These are phyloP conservation scores for Archips xylosteana DNA, from an alignment of 2,888 invertebrate species.

Conservation along the genomic window DNA sequence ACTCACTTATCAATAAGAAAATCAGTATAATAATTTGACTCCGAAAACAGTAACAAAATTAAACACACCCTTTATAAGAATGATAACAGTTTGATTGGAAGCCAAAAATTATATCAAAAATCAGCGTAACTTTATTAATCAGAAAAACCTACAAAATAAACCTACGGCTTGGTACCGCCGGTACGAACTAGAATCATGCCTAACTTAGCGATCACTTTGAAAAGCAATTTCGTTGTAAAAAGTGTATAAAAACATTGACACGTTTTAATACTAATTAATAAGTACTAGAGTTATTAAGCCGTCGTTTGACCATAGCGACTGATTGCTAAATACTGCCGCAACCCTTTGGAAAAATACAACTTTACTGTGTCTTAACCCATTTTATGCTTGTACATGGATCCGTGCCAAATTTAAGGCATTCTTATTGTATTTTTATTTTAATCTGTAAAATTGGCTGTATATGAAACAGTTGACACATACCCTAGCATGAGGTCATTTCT, in stretches of 20 bases:
- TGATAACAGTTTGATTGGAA: slow-evolving; percentile 58
- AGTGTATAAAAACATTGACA: slow-evolving; percentile 78
- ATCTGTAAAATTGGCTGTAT: no score
- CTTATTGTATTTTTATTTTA: no score
- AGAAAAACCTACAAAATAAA: slow-evolving; percentile 1
- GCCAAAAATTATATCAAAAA: slow-evolving; percentile 50
- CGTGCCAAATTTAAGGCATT: no score
- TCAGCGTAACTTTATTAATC: slow-evolving; percentile 10
- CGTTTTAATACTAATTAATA: slow-evolving; percentile 63
- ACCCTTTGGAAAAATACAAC: slow-evolving; percentile 7
- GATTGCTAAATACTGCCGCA: slow-evolving; percentile 6
- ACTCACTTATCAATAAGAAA: slow-evolving; percentile 20
- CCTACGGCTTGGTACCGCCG: slow-evolving; percentile 2
- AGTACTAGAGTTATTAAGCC: slow-evolving; percentile 59
- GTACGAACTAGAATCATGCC: slow-evolving; percentile 13
- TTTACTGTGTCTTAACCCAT: background rate
- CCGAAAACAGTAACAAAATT: slow-evolving; percentile 43
- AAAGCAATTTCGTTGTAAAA: slow-evolving; percentile 71
- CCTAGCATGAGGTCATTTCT: background rate
- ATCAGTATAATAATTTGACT: slow-evolving; percentile 11
- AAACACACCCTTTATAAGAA: slow-evolving; percentile 59
- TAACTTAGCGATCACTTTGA: slow-evolving; percentile 11
- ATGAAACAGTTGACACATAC: background rate
- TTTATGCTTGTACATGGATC: no score
- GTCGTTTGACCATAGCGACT: slow-evolving; percentile 37